Percentiles rank a stretch among this genome's conserved stretches.
These are phyloP conservation scores for Lordiphosa stackelbergi DNA, from an alignment of 1,140 invertebrate species.

Conservation along the genomic window DNA sequence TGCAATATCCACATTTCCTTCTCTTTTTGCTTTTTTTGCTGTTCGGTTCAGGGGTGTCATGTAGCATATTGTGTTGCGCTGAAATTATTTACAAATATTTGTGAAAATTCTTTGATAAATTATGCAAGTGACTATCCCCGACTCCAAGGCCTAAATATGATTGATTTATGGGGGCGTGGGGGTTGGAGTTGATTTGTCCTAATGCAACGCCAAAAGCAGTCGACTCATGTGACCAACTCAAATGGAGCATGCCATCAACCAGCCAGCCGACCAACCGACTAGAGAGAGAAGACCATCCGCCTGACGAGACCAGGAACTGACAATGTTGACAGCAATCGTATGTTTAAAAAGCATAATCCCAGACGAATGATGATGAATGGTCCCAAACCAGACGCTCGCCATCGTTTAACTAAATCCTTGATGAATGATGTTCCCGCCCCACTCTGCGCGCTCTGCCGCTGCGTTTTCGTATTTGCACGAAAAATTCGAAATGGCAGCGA, in stretches of 20 bases:
- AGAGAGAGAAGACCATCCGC: constrained; percentile 20
- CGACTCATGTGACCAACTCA: constrained; percentile 21
- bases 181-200: constrained; percentile 14
- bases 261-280: too few relatives aligned
- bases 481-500: constrained; percentile 63
- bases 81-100: constrained; percentile 74
- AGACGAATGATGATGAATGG: constrained; percentile 75
- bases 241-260: constrained; percentile 1
- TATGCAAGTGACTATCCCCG: constrained; percentile 35
- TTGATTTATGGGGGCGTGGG: constrained; percentile 55
- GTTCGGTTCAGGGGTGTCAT: constrained; percentile 35
- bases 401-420: constrained; percentile 75
- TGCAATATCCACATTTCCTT: constrained; percentile 1
- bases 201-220: constrained; percentile 51
- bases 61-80: constrained; percentile 55
- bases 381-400: constrained; percentile 52
- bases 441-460: neutral
- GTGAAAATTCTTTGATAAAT: constrained; percentile 60
- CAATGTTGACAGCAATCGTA: constrained; percentile 74
- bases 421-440: constrained; percentile 63
- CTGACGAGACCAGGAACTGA: constrained; percentile 52
- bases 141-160: constrained; percentile 47
- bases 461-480: constrained; percentile 59
- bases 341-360: constrained; percentile 75
- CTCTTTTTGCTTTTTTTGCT: constrained; percentile 1